A percentile compares a stretch with the other conserved stretches of the same genome.
phyloP scores from a whole-genome alignment of 2,113 vertebrate genomes.

The Mirza zaza region DNA sequence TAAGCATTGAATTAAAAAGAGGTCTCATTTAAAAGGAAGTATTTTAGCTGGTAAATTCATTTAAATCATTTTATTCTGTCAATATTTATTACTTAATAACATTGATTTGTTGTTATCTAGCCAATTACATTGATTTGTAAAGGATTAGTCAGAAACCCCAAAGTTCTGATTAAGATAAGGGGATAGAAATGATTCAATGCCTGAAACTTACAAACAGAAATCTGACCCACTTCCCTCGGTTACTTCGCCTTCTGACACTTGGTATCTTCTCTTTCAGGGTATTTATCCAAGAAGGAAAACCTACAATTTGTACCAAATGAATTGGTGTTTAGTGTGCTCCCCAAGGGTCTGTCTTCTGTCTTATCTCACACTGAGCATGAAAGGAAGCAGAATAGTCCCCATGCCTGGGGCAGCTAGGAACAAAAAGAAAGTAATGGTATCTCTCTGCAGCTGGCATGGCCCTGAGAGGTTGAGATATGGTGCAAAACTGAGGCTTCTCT shows the following conservation, averaged over 20 bases:
- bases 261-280: background rate
- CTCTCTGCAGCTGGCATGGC: background rate
- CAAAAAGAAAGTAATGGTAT: background rate
- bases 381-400: background rate
- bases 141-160: background rate
- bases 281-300: background rate
- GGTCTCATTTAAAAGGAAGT: background rate
- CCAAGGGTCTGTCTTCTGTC: too few species aligned
- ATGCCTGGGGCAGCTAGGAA: background rate
- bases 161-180: background rate
- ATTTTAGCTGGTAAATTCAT: background rate
- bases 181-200: background rate
- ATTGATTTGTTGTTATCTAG: background rate
- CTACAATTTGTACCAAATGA: background rate
- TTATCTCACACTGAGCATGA: fast-evolving
- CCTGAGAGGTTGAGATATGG: background rate
- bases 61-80: background rate
- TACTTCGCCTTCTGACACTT: background rate
- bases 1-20: background rate
- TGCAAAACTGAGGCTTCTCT: background rate
- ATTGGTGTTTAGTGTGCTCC: background rate
- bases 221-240: background rate
- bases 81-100: background rate
- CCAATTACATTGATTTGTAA: background rate
- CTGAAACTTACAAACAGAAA: background rate